phyloP scores from a whole-genome alignment of 2,113 vertebrate species.

The Daboia siamensis region DNA sequence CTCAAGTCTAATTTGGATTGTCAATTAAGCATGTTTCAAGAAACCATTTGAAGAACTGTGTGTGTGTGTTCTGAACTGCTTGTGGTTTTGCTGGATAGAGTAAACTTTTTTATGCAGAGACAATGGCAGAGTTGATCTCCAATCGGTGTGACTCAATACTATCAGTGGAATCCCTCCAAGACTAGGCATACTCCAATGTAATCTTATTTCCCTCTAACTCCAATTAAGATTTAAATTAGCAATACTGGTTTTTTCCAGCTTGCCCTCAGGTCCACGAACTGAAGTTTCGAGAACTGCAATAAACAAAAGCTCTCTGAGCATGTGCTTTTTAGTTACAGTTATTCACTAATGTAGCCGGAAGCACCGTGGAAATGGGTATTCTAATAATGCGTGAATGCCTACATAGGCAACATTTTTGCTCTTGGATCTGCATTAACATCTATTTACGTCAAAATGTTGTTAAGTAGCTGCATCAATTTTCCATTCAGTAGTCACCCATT shows the following conservation, averaged over 20 bases:
- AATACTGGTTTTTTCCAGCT: slow-evolving; percentile 27
- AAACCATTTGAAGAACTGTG: slow-evolving; percentile 19
- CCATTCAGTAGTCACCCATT: background rate
- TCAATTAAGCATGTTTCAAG: background rate
- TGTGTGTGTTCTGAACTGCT: background rate
- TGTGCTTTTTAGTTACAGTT: slow-evolving; percentile 28
- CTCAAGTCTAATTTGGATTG: fast-evolving
- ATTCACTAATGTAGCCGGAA: slow-evolving; percentile 35
- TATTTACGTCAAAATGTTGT: slow-evolving; percentile 1
- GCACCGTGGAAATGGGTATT: slow-evolving; percentile 17
- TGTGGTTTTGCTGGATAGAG: background rate
- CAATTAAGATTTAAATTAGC: slow-evolving; percentile 48
- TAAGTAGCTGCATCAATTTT: slow-evolving; percentile 18
- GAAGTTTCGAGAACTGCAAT: slow-evolving; percentile 26
- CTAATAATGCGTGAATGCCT: background rate
- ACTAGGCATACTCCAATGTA: slow-evolving; percentile 42
- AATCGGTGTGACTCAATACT: background rate
- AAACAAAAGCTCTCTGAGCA: slow-evolving; percentile 28
- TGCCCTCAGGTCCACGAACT: slow-evolving; percentile 35
- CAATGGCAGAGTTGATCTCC: slow-evolving; percentile 41
- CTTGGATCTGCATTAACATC: background rate
- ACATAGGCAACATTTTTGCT: background rate
- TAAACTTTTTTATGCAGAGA: slow-evolving; percentile 34
- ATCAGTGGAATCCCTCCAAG: background rate
- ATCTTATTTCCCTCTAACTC: slow-evolving; percentile 43